Conservation (phyloP, 2,888 invertebrate genomes). For the Orchestes rusci region DNA sequence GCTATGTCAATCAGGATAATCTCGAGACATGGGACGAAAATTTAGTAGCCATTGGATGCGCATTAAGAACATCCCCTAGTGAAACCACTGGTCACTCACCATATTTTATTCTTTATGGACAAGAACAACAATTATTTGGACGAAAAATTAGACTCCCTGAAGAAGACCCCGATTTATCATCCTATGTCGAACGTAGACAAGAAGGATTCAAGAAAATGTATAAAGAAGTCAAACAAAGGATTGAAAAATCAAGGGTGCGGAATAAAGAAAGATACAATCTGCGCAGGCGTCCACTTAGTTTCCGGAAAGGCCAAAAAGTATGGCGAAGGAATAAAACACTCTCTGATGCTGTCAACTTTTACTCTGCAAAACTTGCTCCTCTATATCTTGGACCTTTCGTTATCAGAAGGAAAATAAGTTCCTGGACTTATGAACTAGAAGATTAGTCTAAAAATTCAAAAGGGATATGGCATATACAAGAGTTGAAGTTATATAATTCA, state of each 20-base stretch:
- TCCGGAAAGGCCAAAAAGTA: too few species aligned
- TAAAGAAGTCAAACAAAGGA: background rate
- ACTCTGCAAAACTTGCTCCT: too few species aligned
- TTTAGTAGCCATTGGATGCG: conserved; percentile 6
- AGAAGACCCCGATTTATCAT: background rate
- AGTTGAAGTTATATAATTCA: too few species aligned
- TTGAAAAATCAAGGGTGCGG: background rate
- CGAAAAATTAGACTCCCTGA: background rate
- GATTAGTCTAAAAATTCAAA: too few species aligned
- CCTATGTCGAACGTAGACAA: background rate
- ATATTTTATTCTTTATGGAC: background rate
- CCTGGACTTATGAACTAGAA: too few species aligned
- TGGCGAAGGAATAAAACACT: background rate
- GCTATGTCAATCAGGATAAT: conserved; percentile 12
- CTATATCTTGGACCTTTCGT: too few species aligned
- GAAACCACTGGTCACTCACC: background rate
- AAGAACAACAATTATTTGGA: background rate
- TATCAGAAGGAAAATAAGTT: too few species aligned
- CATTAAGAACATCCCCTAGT: background rate
- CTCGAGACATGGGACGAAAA: conserved; percentile 20
- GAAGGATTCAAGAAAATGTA: background rate
- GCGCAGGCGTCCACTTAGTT: background rate
- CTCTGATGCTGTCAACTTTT: background rate
- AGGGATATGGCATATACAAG: too few species aligned
- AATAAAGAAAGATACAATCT: background rate